Evolutionary conservation across 2,888 invertebrate genomes (phyloP).

Genomic region (Dimorphilus gyrociliatus): DNA sequence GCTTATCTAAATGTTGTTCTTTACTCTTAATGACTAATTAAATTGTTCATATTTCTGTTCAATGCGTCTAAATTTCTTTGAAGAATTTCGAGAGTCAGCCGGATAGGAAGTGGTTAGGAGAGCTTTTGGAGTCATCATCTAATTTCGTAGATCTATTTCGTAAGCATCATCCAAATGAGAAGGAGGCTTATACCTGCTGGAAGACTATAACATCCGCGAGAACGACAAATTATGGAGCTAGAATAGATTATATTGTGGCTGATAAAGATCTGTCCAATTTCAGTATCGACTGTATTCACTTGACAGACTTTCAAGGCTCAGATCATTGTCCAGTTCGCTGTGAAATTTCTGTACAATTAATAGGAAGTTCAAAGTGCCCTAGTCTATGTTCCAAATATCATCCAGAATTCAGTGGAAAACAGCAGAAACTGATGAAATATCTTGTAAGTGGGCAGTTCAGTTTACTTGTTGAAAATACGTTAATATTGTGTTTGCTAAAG

Average conservation of each 20-base stretch:
- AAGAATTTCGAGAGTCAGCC: constrained; percentile 22
- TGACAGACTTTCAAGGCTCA: constrained; percentile 36
- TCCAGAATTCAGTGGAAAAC: constrained; percentile 40
- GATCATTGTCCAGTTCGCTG: constrained; percentile 42
- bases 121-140: constrained; percentile 22
- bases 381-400: constrained; percentile 37
- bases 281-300: constrained; percentile 19
- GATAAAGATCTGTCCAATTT: constrained; percentile 18
- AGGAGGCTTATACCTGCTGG: constrained; percentile 42
- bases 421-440: constrained; percentile 30
- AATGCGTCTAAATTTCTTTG: constrained; percentile 4
- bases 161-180: constrained; percentile 33
- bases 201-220: constrained; percentile 37
- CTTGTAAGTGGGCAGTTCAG: too few species aligned
- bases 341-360: constrained; percentile 16
- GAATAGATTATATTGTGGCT: constrained; percentile 41
- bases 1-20: constrained; percentile 1
- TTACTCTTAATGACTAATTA: neutral
- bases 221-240: constrained; percentile 40
- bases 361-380: constrained; percentile 28
- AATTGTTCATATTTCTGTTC: constrained; percentile 1
- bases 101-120: constrained; percentile 33
- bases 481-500: too few species aligned
- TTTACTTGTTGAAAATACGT: too few species aligned
- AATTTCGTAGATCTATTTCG: constrained; percentile 40